Conservation (phyloP, 30 jellyfish, hydroid and myxozoan species). For the Hydractinia echinata region DNA sequence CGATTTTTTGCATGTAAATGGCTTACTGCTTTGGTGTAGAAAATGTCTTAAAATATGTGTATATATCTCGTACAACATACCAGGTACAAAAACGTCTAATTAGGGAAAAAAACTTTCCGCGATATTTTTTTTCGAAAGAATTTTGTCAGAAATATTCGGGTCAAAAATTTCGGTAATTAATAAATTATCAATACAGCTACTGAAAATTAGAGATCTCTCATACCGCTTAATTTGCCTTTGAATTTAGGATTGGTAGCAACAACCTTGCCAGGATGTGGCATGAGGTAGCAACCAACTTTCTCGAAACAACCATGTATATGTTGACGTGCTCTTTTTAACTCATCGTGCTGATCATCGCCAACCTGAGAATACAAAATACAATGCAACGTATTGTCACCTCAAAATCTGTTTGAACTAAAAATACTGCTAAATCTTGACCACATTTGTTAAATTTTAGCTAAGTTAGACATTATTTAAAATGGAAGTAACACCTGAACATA, state of each 20-base stretch:
- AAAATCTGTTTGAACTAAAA: too few species aligned
- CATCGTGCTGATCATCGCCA: slow-evolving; percentile 84
- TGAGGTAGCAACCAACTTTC: slow-evolving; percentile 79
- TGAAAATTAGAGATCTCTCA: neutral
- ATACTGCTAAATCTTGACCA: neutral
- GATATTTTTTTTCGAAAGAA: too few species aligned
- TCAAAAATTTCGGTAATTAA: too few species aligned
- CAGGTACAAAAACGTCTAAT: too few species aligned
- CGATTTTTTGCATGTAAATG: too few species aligned
- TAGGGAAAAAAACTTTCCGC: too few species aligned
- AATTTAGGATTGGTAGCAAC: slow-evolving; percentile 95
- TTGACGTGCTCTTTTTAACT: slow-evolving; percentile 74
- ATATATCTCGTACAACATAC: too few species aligned
- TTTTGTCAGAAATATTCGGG: too few species aligned
- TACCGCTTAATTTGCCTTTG: slow-evolving; percentile 87
- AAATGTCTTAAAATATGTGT: too few species aligned
- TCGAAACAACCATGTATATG: slow-evolving; percentile 95
- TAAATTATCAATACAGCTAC: too few species aligned
- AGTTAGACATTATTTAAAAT: neutral
- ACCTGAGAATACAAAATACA: slow-evolving; percentile 35
- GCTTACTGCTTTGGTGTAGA: too few species aligned
- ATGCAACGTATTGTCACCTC: too few species aligned
- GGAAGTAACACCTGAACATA: neutral
- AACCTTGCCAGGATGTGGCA: slow-evolving; percentile 99
- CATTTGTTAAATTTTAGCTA: neutral